phyloP scores from a whole-genome alignment of 2,797 vertebrate species.

The Falco peregrinus region DNA sequence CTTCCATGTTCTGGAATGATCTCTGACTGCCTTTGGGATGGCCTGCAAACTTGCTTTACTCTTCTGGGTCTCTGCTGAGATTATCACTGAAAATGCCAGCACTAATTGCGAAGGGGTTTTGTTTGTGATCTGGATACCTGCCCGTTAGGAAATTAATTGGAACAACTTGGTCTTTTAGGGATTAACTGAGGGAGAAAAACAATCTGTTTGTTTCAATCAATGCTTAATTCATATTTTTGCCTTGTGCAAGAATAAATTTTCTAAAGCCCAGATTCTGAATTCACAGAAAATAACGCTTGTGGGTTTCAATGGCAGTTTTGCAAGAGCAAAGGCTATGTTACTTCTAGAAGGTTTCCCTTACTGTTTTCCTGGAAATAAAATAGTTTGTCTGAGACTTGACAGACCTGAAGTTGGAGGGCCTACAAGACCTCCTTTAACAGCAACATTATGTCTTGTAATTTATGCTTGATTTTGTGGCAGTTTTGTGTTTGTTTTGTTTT shows the following conservation, averaged over 20 bases:
- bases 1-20: not conserved
- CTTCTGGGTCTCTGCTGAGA: not conserved
- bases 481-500: too few relatives aligned
- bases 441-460: not conserved
- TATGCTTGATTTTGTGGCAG: not conserved
- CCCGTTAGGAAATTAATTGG: not conserved
- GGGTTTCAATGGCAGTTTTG: not conserved
- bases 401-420: not conserved
- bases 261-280: not conserved
- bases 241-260: not conserved
- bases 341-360: not conserved
- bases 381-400: not conserved
- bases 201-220: not conserved
- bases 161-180: not conserved
- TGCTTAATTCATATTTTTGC: not conserved
- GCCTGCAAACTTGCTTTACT: not conserved
- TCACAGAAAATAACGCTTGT: not conserved
- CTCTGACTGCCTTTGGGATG: not conserved
- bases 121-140: not conserved
- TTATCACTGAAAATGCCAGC: not conserved
- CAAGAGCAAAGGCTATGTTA: not conserved
- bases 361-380: not conserved
- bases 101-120: not conserved
- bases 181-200: not conserved
- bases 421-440: not conserved